phyloP scores from a whole-genome alignment of 2,113 vertebrate genomes.

The Corythaixoides concolor region DNA sequence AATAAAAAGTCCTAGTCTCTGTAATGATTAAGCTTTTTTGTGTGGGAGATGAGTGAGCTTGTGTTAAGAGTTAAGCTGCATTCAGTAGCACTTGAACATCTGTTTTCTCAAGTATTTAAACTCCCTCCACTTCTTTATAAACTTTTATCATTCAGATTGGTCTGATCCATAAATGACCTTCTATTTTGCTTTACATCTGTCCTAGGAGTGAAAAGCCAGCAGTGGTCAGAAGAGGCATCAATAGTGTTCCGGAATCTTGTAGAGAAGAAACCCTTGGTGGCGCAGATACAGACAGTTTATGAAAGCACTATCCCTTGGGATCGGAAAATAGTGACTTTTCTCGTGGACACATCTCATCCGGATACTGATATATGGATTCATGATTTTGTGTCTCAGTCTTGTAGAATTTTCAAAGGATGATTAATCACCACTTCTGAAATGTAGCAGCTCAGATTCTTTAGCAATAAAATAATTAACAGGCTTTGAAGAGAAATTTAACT shows the following conservation, averaged over 20 bases:
- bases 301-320: constrained; percentile 80
- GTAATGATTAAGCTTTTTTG: background rate
- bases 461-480: constrained; percentile 71
- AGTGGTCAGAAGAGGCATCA: constrained; percentile 91
- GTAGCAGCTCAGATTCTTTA: constrained; percentile 54
- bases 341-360: constrained; percentile 87
- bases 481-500: constrained; percentile 57
- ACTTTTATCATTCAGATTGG: background rate
- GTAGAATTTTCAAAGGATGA: constrained; percentile 72
- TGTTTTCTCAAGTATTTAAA: background rate
- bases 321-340: constrained; percentile 80
- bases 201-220: constrained; percentile 80
- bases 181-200: constrained; percentile 18
- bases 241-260: constrained; percentile 93
- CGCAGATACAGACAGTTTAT: constrained; percentile 81
- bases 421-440: constrained; percentile 60
- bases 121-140: background rate
- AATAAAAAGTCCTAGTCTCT: background rate
- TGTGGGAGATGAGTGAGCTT: background rate
- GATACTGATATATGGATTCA: constrained; percentile 91
- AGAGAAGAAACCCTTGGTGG: constrained; percentile 89
- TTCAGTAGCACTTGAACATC: background rate
- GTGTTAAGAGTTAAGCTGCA: background rate
- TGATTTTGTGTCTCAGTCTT: constrained; percentile 83
- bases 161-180: background rate